Evolutionary conservation across 2,888 invertebrate species (phyloP).

Genomic region (Acanthosepion lycidas): DNA sequence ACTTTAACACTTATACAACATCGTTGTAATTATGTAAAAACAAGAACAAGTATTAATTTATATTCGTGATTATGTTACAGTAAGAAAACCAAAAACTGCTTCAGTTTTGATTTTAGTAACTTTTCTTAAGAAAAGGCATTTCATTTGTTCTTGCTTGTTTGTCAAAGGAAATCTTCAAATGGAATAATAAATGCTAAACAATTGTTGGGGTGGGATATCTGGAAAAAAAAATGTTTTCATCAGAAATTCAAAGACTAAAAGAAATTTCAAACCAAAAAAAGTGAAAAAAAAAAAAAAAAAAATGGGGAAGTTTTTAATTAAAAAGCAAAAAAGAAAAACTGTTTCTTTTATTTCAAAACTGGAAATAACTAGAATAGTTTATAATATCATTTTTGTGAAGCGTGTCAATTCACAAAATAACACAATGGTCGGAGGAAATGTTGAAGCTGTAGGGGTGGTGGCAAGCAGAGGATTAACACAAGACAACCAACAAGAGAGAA

Average conservation of each 20-base stretch:
- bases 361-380: slow-evolving; percentile 21
- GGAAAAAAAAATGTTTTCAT: background rate
- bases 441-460: background rate
- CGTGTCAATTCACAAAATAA: background rate
- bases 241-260: background rate
- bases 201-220: background rate
- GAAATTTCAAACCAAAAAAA: background rate
- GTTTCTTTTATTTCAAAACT: background rate
- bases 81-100: background rate
- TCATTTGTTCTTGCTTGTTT: background rate
- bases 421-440: background rate
- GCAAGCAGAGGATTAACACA: background rate
- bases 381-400: background rate
- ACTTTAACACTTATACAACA: no score
- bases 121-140: background rate
- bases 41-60: no score
- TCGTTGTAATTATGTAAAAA: no score
- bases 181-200: background rate
- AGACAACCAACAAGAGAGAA: background rate
- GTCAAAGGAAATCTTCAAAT: background rate
- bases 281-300: background rate
- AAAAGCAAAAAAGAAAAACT: background rate
- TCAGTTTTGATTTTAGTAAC: background rate
- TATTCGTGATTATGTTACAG: no score
- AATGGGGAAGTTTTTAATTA: background rate